A percentile compares a stretch with the other conserved stretches of the same genome.
Evolutionary conservation across 2,113 vertebrate species (phyloP).

Genomic region (Delphinapterus leucas): DNA sequence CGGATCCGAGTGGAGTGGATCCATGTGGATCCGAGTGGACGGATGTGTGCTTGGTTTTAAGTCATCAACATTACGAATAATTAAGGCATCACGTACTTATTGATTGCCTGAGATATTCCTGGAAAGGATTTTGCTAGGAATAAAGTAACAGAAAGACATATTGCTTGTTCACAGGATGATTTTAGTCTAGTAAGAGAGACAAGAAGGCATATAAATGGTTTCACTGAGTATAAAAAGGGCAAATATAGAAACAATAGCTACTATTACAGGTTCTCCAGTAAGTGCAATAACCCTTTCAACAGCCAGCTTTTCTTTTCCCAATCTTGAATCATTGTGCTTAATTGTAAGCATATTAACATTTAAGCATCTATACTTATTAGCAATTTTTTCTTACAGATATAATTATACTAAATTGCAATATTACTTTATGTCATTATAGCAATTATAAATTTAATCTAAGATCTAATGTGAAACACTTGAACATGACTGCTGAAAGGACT

Average conservation of each 20-base stretch:
- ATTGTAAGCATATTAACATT: background rate
- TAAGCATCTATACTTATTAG: background rate
- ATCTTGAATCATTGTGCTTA: background rate
- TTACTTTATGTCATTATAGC: background rate
- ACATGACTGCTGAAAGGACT: background rate
- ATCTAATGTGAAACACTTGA: background rate
- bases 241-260: background rate
- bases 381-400: slow-evolving; percentile 13
- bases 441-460: background rate
- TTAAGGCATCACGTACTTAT: background rate
- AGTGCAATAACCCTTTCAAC: background rate
- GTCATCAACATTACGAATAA: background rate
- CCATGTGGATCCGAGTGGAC: background rate
- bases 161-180: background rate
- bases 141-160: background rate
- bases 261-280: background rate
- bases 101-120: background rate
- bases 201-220: background rate
- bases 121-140: background rate
- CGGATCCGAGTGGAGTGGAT: no score
- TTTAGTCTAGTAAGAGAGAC: background rate
- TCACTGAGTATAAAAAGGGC: background rate
- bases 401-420: background rate
- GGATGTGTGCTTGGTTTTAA: background rate
- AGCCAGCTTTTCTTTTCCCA: background rate